phyloP scores from a whole-genome alignment of 1,140 invertebrate species.

The Drosophila obscura region DNA sequence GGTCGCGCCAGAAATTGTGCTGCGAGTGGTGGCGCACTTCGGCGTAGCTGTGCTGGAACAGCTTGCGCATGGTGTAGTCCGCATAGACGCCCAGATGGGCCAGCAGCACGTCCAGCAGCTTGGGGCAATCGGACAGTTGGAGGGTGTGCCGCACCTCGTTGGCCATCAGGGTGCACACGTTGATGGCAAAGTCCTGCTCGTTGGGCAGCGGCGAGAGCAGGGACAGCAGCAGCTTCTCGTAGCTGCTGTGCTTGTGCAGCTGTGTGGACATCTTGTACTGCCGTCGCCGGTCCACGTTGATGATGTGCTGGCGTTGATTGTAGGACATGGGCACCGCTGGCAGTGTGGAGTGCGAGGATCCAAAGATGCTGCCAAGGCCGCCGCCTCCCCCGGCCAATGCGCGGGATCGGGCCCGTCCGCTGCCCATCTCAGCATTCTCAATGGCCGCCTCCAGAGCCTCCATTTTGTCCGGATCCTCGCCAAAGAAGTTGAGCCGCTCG shows the following conservation, averaged over 20 bases:
- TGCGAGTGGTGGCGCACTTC: constrained; percentile 88
- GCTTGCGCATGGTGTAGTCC: constrained; percentile 89
- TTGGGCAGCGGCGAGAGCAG: constrained; percentile 97
- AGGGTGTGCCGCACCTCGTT: constrained; percentile 96
- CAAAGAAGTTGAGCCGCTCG: constrained; percentile 85
- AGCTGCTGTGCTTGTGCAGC: constrained; percentile 91
- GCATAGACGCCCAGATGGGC: constrained; percentile 97
- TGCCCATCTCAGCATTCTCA: constrained; percentile 58
- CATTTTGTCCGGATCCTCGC: constrained; percentile 91
- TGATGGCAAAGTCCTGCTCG: constrained; percentile 99
- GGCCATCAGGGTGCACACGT: constrained; percentile 97
- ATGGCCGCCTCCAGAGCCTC: constrained; percentile 90
- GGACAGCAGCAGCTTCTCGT: constrained; percentile 94
- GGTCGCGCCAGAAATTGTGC: constrained; percentile 90
- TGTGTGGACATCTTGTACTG: constrained; percentile 84
- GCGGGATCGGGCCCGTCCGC: constrained; percentile 84
- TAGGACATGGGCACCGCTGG: constrained; percentile 91
- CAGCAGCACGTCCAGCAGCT: constrained; percentile 93
- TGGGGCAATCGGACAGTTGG: constrained; percentile 91
- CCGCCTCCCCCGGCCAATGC: constrained; percentile 30
- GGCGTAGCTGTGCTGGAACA: constrained; percentile 90
- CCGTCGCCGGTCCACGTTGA: constrained; percentile 86
- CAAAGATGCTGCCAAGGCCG: constrained; percentile 84
- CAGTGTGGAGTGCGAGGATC: constrained; percentile 86
- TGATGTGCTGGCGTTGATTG: constrained; percentile 92